A percentile compares a stretch with the other conserved stretches of the same genome.
Evolutionary conservation across 2,113 vertebrate species (phyloP).

Genomic region (Tapirus terrestris): DNA sequence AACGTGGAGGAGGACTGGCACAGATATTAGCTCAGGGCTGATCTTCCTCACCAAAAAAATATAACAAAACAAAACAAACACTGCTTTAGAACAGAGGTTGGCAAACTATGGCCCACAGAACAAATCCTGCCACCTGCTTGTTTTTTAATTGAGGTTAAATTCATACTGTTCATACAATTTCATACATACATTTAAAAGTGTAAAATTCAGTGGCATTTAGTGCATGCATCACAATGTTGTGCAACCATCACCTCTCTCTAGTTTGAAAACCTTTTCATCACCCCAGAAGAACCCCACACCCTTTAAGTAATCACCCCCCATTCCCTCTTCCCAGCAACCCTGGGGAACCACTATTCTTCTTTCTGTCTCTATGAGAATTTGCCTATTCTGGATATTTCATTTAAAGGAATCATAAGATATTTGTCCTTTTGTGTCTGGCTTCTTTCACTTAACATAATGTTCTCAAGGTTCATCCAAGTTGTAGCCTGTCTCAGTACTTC

Average conservation of each 20-base stretch:
- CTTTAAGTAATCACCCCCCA: neutral
- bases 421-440: neutral
- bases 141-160: neutral
- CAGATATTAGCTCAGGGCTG: too few relatives aligned
- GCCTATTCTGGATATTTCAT: neutral
- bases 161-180: neutral
- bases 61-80: too few relatives aligned
- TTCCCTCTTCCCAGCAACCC: neutral
- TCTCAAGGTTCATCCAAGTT: neutral
- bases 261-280: neutral
- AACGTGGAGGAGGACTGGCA: too few relatives aligned
- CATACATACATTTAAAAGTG: neutral
- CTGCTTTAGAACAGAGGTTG: neutral
- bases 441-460: neutral
- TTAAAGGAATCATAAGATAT: neutral
- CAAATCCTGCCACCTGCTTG: neutral
- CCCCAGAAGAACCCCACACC: neutral
- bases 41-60: too few relatives aligned
- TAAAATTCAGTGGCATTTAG: neutral
- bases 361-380: neutral
- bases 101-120: neutral
- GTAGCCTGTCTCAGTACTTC: neutral
- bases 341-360: neutral
- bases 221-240: neutral
- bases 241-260: neutral